Evolutionary conservation across 2,113 vertebrate species (phyloP), one percentile per base, ranked within the genome.

Genomic region (Glaucomys volans): DNA sequence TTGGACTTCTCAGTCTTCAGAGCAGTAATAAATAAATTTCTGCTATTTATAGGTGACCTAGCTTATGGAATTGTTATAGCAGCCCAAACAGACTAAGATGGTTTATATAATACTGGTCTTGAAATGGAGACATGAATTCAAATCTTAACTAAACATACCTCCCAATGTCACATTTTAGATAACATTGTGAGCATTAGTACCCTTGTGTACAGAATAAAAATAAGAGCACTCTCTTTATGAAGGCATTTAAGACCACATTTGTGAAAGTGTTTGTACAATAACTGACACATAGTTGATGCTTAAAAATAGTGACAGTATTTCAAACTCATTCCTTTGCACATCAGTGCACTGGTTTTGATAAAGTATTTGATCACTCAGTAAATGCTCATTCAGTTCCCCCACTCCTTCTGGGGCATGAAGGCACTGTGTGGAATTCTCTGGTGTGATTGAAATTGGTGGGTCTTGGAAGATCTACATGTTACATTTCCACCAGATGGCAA

Each of bases 331-430:
- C 50, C 44, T 92, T 84, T 24, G 57, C 50, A 64, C 20, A 87
- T 62, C 7, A 62, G 24, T 26, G 24, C 59, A 62, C 59, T 62
- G 24, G 24, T 24, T 77, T 77, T 37, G 47, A 74, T 74, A 50
- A 71, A 85, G 32, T 81, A 57, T 75, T 87, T 87, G 72, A 59
- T 77, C 59, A 83, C 87, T 71, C 30, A 67, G 75, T 76, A 80
- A 84, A 59, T 82, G 37, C 7, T 64, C 32, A 75, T 59, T 96
- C 11, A 8, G 17, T 80, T 44, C 52, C 18, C 11, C 8, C 17
- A 40, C 8, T 3, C 35, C 52, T 66, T 28, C 4, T 12, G 17
- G 32, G 77, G 47, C 54, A 89, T 37, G 1, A 11, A 75, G 35
- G 8, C 30, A 35, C 24, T n/a, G 35, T 59, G 5, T 12, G 92